Conservation (phyloP, 2,113 vertebrate species). For the Nestor notabilis region DNA sequence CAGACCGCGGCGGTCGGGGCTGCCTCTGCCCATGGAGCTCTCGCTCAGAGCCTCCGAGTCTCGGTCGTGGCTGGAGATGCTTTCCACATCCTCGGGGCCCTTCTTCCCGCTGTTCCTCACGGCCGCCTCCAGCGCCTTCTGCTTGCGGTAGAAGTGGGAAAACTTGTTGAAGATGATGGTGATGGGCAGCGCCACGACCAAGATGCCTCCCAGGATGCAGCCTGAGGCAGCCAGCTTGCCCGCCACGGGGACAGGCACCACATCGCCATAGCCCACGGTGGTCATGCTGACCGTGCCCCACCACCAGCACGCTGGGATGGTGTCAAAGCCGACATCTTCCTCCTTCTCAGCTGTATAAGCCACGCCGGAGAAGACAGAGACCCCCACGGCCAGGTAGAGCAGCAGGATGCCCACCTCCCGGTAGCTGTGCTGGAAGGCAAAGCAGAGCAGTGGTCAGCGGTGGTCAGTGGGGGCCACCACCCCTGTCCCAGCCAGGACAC, state of each 20-base stretch:
- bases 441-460: neutral
- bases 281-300: slow-evolving; percentile 99
- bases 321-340: slow-evolving; percentile 90
- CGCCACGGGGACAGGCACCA: slow-evolving; percentile 90
- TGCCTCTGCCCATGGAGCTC: slow-evolving; percentile 60
- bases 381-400: slow-evolving; percentile 93
- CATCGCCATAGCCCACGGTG: slow-evolving; percentile 94
- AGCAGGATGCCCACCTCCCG: slow-evolving; percentile 94
- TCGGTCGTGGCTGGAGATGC: slow-evolving; percentile 36
- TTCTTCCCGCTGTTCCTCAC: slow-evolving; percentile 86
- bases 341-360: slow-evolving; percentile 95
- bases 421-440: slow-evolving; percentile 92
- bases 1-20: neutral
- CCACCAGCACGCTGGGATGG: slow-evolving; percentile 98
- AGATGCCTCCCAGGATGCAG: slow-evolving; percentile 93
- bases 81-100: slow-evolving; percentile 1
- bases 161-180: slow-evolving; percentile 99
- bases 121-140: slow-evolving; percentile 93
- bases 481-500: fast-evolving
- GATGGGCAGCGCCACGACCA: slow-evolving; percentile 95
- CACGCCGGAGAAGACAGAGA: slow-evolving; percentile 93
- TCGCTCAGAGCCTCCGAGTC: slow-evolving; percentile 70
- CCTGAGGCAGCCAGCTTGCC: slow-evolving; percentile 94
- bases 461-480: neutral
- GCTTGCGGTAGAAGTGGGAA: slow-evolving; percentile 94